phyloP scores from a whole-genome alignment of 2,888 invertebrate genomes.

The Polylopha cassiicola region DNA sequence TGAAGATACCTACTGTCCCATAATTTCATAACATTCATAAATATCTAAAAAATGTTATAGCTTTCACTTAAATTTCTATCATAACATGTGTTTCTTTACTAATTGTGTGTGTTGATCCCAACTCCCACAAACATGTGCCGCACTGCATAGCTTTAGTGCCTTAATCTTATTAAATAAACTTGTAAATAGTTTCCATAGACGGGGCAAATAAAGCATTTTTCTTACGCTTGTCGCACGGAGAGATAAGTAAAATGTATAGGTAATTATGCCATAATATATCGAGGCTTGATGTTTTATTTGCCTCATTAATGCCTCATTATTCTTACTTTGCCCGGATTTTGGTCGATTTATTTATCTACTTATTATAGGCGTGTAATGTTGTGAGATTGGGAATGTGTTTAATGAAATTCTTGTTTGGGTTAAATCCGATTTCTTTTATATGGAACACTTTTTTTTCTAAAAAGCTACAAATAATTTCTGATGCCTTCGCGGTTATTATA shows the following conservation, averaged over 20 bases:
- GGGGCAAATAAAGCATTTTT: conserved; percentile 61
- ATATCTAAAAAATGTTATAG: too few species aligned
- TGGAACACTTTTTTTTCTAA: too few species aligned
- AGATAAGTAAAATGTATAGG: conserved; percentile 71
- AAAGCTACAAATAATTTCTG: too few species aligned
- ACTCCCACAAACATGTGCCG: too few species aligned
- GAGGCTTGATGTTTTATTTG: conserved; percentile 58
- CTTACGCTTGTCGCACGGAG: conserved; percentile 39
- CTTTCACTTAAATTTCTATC: too few species aligned
- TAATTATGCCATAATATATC: conserved; percentile 70
- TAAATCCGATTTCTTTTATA: too few species aligned
- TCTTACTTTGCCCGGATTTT: conserved; percentile 59
- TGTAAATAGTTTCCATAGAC: conserved; percentile 60
- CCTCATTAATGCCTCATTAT: conserved; percentile 63
- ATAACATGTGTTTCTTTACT: too few species aligned
- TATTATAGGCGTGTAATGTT: conserved; percentile 22
- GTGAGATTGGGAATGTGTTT: conserved; percentile 10
- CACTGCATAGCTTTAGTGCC: too few species aligned
- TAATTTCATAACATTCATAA: too few species aligned
- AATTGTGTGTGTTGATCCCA: too few species aligned
- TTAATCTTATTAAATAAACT: conserved; percentile 63
- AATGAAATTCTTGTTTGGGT: conserved; percentile 19
- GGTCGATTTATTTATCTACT: conserved; percentile 36
- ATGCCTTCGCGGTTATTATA: too few species aligned
- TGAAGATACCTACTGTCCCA: too few species aligned